A percentile compares a stretch with the other conserved stretches of the same genome.
Evolutionary conservation across 2,797 vertebrate species (phyloP).

Genomic region (Carcharodon carcharias): DNA sequence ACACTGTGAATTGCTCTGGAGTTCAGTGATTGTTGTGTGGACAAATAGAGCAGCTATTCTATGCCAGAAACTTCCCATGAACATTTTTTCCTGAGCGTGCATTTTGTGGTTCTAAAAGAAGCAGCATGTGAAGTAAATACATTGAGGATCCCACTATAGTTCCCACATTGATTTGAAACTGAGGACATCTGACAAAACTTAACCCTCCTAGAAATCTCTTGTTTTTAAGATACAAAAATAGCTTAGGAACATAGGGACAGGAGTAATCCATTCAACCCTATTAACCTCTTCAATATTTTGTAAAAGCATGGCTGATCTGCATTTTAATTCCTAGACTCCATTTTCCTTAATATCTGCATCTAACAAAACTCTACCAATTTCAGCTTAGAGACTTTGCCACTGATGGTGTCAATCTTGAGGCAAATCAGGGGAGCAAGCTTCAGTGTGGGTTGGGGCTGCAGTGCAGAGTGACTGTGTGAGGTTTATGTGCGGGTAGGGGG

Average conservation of each 20-base stretch:
- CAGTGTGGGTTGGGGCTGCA: too few species aligned
- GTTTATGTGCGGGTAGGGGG: too few species aligned
- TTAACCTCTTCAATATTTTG: neutral
- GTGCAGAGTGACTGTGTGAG: too few species aligned
- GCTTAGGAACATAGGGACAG: neutral
- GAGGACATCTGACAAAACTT: neutral
- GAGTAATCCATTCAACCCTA: neutral
- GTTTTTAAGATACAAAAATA: neutral
- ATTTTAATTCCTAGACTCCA: too few species aligned
- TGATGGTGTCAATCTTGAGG: too few species aligned
- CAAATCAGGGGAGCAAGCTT: too few species aligned
- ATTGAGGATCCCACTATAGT: neutral
- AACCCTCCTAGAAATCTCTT: neutral
- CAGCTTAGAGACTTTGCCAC: too few species aligned
- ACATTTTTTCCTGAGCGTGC: neutral
- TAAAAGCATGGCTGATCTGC: neutral
- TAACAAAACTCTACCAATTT: too few species aligned
- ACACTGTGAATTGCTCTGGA: neutral
- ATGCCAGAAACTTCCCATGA: neutral
- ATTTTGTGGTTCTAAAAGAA: neutral
- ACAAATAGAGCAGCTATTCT: neutral
- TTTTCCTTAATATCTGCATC: too few species aligned
- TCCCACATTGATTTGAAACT: neutral
- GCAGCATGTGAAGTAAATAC: neutral
- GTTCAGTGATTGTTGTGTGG: neutral